Base-by-base conservation (phyloP, 1,140 invertebrate genomes). In the Platyscapa corneri region DNA sequence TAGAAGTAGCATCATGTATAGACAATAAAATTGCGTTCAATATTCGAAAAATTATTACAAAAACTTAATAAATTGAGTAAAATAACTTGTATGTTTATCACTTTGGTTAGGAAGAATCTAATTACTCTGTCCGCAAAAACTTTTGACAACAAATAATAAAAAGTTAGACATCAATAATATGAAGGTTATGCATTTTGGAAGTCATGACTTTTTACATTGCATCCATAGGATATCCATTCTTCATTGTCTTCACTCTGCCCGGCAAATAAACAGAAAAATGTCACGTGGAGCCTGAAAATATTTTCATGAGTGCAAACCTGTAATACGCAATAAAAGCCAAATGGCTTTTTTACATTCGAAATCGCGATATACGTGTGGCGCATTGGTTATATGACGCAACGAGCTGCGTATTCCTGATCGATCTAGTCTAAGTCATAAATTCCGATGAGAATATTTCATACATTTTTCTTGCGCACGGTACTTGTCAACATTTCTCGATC, bases 321-420 rank as follows among this genome's bases (percentile, higher is more conserved):
- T 82, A 74, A 82, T 84, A 37, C 39, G 70, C 65, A 60, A 42
- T 46, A 67, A 67, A 67, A 67, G 8, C 75, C 83, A 30, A 70
- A 84, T 65, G 72, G 39, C 37, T 78, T 84, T 77, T 84, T 84
- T 84, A 84, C 60, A 64, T 49, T 53, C 49, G 49, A 53, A 53
- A 53, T 53, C 8, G 49, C 49, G 18, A 53, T 53, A 53, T 53
- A 53, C 49, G 49, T 53, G 49, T 53, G 49, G 18, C 46, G 30
- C 79, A 18, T 67, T 30, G 42, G n/a, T 42, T 49, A 27, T 70
- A 42, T 67, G 56, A 81, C 42, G 64, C 79, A 30, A 65, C 34
- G 60, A n/a, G 53, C 56, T 65, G 49, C 23, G 42, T 74, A 74
- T 74, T 74, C 20, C 70, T 42, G 34, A 39, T 23, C 34, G 70